Evolutionary conservation across 2,797 vertebrate species (phyloP).

Genomic region (Phaenicophaeus curvirostris): DNA sequence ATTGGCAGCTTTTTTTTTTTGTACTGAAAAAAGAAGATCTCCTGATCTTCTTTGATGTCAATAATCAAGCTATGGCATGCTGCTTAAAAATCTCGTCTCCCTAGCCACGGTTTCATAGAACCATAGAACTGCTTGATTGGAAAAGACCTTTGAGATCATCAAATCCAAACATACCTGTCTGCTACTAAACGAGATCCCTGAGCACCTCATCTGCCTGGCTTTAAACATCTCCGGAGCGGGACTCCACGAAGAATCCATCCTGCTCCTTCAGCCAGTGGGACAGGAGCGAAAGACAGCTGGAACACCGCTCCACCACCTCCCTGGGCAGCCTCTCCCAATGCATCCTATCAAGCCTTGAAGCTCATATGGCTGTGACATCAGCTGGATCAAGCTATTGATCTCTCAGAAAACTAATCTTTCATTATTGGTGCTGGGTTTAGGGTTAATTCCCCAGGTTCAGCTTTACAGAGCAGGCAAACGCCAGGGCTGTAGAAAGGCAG

Average conservation of each 20-base stretch:
- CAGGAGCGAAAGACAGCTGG: too few relatives aligned
- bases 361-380: background rate
- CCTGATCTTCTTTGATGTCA: background rate
- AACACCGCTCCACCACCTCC: too few relatives aligned
- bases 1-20: background rate
- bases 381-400: background rate
- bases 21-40: background rate
- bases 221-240: too few relatives aligned
- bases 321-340: too few relatives aligned
- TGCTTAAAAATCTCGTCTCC: background rate
- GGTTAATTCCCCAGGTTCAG: background rate
- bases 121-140: too few relatives aligned
- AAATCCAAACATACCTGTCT: too few relatives aligned
- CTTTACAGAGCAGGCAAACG: accelerated
- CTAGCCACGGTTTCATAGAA: too few relatives aligned
- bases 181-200: too few relatives aligned
- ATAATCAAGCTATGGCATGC: accelerated
- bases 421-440: background rate
- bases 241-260: too few relatives aligned
- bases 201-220: too few relatives aligned
- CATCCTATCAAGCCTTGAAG: background rate
- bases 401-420: background rate
- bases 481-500: background rate
- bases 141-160: too few relatives aligned
- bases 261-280: too few relatives aligned